Conservation (phyloP, 2,797 vertebrate genomes). For the Lophius americanus region DNA sequence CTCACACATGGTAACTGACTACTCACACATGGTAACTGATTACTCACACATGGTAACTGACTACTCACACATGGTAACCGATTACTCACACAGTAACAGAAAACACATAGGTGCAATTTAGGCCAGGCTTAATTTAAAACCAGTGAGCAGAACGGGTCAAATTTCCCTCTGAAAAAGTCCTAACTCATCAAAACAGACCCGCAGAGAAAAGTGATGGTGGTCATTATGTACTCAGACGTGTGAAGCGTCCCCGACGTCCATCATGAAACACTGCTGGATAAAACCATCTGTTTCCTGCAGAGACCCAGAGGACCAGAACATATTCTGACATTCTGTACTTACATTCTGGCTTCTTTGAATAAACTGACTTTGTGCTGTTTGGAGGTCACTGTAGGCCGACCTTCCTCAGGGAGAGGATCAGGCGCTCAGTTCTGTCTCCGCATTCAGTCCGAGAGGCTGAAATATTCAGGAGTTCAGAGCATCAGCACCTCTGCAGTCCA, state of each 20-base stretch:
- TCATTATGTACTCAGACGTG: not conserved
- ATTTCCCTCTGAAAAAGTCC: too few species aligned
- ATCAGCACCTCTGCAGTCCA: slow-evolving; percentile 20
- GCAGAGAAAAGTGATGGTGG: not conserved
- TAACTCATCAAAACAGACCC: not conserved
- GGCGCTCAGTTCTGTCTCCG: slow-evolving; percentile 37
- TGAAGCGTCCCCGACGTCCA: not conserved
- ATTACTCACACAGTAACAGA: too few species aligned
- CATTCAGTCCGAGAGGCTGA: slow-evolving; percentile 32
- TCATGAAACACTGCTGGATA: slow-evolving; percentile 10
- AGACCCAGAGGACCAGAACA: not conserved
- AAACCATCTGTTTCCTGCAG: not conserved
- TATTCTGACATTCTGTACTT: not conserved
- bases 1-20: too few species aligned
- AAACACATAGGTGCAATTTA: too few species aligned
- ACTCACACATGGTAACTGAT: too few species aligned
- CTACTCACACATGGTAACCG: too few species aligned
- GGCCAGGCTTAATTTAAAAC: too few species aligned
- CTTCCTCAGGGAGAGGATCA: slow-evolving; percentile 21
- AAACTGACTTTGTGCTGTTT: slow-evolving; percentile 1
- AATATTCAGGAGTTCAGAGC: slow-evolving; percentile 54
- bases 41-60: too few species aligned
- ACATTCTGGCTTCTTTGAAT: not conserved
- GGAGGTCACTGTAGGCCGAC: slow-evolving; percentile 7
- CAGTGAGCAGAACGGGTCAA: too few species aligned